Evolutionary conservation across 2,888 invertebrate species (phyloP).

Genomic region (Aleiodes testaceus): DNA sequence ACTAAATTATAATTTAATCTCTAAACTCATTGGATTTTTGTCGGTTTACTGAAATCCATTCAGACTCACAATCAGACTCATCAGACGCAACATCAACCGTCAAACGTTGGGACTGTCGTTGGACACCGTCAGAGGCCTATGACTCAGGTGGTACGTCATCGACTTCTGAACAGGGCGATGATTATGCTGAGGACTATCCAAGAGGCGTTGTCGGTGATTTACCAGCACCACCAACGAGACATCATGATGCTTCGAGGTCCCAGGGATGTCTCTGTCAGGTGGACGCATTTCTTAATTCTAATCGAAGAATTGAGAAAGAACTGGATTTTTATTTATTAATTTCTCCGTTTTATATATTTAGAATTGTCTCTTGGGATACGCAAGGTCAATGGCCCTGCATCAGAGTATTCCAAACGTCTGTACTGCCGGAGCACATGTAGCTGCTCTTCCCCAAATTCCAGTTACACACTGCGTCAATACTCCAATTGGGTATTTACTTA

Average conservation of each 20-base stretch:
- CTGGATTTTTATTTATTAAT: constrained; percentile 13
- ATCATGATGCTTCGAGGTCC: constrained; percentile 56
- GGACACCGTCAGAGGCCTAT: constrained; percentile 67
- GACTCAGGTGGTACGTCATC: constrained; percentile 67
- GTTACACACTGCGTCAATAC: constrained; percentile 53
- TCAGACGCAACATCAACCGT: constrained; percentile 65
- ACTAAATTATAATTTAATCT: not conserved
- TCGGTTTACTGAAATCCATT: not conserved
- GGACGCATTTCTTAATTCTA: constrained; percentile 36
- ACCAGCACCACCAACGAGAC: constrained; percentile 51
- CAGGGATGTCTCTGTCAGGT: constrained; percentile 68
- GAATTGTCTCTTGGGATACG: constrained; percentile 64
- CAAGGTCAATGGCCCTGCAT: constrained; percentile 62
- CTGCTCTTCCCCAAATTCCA: constrained; percentile 50
- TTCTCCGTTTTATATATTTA: constrained; percentile 48
- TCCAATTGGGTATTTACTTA: constrained; percentile 41
- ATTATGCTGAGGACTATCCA: constrained; percentile 57
- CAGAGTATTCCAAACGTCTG: constrained; percentile 64
- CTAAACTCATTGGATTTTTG: not conserved
- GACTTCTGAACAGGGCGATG: constrained; percentile 58
- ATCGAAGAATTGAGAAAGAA: not conserved
- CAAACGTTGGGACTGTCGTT: constrained; percentile 65
- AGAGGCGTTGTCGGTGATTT: constrained; percentile 47
- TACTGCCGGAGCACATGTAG: constrained; percentile 47
- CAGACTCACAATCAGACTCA: constrained; percentile 63